Percentiles rank a stretch among this genome's conserved stretches.
Conservation (phyloP, 1,140 invertebrate species). For the Rhopalosiphum padi region DNA sequence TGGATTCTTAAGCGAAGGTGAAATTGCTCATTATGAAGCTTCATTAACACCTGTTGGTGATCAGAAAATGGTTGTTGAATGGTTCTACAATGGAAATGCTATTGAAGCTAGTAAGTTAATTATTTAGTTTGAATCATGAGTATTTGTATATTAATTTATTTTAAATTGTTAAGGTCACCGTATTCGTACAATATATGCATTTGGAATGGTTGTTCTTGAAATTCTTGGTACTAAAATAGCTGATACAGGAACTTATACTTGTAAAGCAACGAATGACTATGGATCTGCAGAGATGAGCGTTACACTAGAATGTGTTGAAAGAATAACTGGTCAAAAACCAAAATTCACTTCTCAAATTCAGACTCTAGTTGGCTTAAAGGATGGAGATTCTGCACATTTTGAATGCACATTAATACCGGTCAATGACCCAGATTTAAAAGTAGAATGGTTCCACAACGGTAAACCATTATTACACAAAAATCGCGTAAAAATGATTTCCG, state of each 20-base stretch:
- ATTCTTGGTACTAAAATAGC: constrained; percentile 88
- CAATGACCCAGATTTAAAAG: constrained; percentile 91
- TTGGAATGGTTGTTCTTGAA: constrained; percentile 94
- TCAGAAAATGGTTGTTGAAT: constrained; percentile 95
- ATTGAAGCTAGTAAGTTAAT: constrained; percentile 77
- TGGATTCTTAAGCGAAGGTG: constrained; percentile 82
- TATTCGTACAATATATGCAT: constrained; percentile 89
- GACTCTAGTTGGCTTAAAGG: constrained; percentile 83
- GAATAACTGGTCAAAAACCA: constrained; percentile 83
- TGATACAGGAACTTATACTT: constrained; percentile 87
- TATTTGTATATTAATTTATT: not conserved
- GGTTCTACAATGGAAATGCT: constrained; percentile 93
- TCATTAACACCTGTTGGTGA: constrained; percentile 92
- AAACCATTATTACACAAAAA: constrained; percentile 85
- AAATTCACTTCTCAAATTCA: constrained; percentile 88
- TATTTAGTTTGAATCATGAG: not conserved
- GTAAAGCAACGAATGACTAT: constrained; percentile 87
- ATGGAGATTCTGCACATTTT: constrained; percentile 91
- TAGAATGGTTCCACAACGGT: constrained; percentile 96
- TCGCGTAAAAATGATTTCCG: constrained; percentile 91
- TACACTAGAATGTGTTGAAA: constrained; percentile 82
- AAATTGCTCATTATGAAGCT: constrained; percentile 93
- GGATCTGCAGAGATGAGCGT: constrained; percentile 86
- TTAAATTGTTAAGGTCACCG: constrained; percentile 69
- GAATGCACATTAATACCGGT: constrained; percentile 90